Conservation (phyloP, 2,113 vertebrate species). For the Eptesicus fuscus region DNA sequence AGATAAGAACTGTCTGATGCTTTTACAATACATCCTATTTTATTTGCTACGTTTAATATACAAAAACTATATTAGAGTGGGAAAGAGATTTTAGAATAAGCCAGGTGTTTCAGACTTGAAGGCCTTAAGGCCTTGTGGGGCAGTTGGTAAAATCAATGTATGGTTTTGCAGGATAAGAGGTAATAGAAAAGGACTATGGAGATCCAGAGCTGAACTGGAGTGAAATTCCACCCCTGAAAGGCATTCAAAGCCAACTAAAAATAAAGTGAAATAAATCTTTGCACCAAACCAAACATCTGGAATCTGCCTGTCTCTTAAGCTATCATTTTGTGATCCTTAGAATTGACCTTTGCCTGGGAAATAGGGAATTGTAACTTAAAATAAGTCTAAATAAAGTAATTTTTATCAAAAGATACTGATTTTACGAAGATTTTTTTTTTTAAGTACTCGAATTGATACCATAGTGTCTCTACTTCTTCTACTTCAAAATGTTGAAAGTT, state of each 20-base stretch:
- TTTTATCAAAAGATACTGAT: neutral
- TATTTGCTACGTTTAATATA: neutral
- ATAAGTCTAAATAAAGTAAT: neutral
- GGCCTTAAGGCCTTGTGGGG: neutral
- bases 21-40: neutral
- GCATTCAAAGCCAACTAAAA: neutral
- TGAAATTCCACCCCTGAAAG: neutral
- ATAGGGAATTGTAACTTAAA: neutral
- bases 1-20: neutral
- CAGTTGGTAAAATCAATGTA: neutral
- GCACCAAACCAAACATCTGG: constrained; percentile 12
- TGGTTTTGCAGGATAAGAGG: neutral
- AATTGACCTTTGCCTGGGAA: constrained; percentile 3
- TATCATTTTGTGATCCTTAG: neutral
- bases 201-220: neutral
- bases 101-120: neutral
- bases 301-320: neutral
- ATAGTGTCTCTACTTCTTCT: neutral
- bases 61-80: neutral
- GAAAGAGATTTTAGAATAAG: neutral
- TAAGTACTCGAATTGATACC: neutral
- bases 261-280: neutral
- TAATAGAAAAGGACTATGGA: neutral
- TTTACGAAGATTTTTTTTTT: neutral
- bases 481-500: neutral